Base-by-base conservation (phyloP, 2,797 vertebrate species). In the Diplodus puntazzo region DNA sequence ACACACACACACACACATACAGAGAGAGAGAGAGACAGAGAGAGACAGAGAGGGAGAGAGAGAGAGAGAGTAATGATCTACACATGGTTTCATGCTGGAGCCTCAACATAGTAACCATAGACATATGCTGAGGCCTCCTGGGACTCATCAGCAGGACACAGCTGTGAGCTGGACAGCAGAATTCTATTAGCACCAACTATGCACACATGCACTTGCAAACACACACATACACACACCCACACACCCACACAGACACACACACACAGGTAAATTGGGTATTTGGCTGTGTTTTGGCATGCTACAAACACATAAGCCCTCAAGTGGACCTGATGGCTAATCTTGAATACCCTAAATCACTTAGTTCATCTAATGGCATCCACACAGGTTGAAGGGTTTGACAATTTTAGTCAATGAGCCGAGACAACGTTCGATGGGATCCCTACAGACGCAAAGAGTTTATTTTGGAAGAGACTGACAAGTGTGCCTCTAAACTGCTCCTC, bases 141-240 rank as follows among this genome's bases (percentile, higher is more conserved):
- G 94, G 95, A 95, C 93, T 95, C 94, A 95, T 95, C 95, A 95
- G 93, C 91, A 92, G 88, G 86, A 92, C 92, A 94, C 95, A 96
- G 95, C 95, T 95, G 95, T 95, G 95, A 86, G 91, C 92, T 88
- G 94, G 93, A 92, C 95, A 95, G 94, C 92, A 94, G 93, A 94
- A 95, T 94, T 96, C 92, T 94, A 95, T 95, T 96, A 96, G 92
- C 91, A 94, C 92, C 90, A 91, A 85, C 87, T 91, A 91, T 88
- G 88, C 86, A 89, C 88, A 90, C 87, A 83, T 88, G 82, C 54
- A 27, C 86, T 83, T 79, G 72, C 80, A 82, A 74, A 82, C 69
- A 64, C 53, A 65, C 79, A 60, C 69, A 25, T 46, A 16, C 69
- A 20, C n/a, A 13, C 64, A 5, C 18, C 11, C 49, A 23, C 60